Evolutionary conservation across 2,113 vertebrate genomes (phyloP).

Genomic region (Progne subis): DNA sequence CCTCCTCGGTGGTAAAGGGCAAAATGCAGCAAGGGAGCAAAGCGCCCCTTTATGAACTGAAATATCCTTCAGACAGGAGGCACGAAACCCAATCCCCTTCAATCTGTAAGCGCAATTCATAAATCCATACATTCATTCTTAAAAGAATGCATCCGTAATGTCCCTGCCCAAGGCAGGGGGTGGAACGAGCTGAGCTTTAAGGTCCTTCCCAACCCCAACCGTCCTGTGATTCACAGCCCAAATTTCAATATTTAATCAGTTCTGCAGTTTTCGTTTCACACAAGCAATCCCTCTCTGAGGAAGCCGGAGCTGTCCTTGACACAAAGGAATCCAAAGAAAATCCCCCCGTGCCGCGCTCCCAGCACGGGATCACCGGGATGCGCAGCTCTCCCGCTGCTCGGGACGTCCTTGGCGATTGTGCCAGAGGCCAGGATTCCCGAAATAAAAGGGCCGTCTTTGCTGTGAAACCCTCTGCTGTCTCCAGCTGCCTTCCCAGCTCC

Average conservation of each 20-base stretch:
- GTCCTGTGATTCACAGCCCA: neutral
- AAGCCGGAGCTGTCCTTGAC: neutral
- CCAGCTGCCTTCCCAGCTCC: neutral
- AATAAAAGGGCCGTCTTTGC: neutral
- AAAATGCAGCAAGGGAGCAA: neutral
- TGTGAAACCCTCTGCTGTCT: neutral
- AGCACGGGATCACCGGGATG: neutral
- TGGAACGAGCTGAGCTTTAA: neutral
- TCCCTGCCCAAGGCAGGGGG: neutral
- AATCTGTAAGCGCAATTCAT: neutral
- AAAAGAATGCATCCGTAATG: fast-evolving
- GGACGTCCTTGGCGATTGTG: neutral
- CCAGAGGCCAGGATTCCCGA: neutral
- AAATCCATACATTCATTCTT: neutral
- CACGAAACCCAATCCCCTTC: neutral
- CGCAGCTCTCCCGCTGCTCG: neutral
- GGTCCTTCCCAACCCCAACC: neutral
- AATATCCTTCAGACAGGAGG: neutral
- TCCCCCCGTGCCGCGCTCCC: neutral
- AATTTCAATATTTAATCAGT: neutral
- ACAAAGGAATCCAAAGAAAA: neutral
- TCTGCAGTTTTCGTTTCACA: neutral
- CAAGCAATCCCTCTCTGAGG: neutral
- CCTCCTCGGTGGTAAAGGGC: neutral
- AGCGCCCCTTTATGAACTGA: neutral